Base-by-base conservation (phyloP, 2,113 vertebrate genomes). In the Melanerpes aurifrons region DNA sequence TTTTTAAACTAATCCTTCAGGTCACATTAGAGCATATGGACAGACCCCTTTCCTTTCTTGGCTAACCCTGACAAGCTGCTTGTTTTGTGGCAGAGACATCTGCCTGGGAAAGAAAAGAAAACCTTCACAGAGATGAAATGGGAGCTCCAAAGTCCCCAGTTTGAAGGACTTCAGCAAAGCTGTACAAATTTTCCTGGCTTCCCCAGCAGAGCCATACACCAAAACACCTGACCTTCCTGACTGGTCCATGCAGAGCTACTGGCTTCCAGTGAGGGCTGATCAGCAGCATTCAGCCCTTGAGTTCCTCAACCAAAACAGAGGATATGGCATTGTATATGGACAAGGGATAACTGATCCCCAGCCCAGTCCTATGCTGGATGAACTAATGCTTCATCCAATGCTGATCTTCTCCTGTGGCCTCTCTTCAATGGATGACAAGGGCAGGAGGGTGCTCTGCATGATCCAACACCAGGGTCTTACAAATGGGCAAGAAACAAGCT, bases 81-180 rank as follows among this genome's bases (percentile, higher is more conserved):
- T 26, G 62, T 82, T 35, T 73, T 25, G 22, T 2, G 12, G 45
- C 72, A 67, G 21, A 58, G 22, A 53, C 12, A 37, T 29, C 10
- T 58, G 29, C 3, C 25, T 12, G 35, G 7, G 37, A 22, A 87
- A 82, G 32, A n/a, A 85, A 50, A 70, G 5, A 9, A 70, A 73
- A 63, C 24, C 16, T 84, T 74, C 69, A 15, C 0, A 0, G 16
- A 28, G 31, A 54, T 48, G 47, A 62, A 61, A 67, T 0, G 3
- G 14, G 10, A 21, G 37, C 15, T 43, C 31, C 25, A 28, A 2
- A 14, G 31, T 7, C 22, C 84, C 15, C 16, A n/a, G 25, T 92
- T 66, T 35, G 58, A 72, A 89, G 48, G 63, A 69, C 32, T 79
- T 66, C 37, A 32, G 3, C 2, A 14, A 86, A 73, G 14, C 12